Evolutionary conservation across 2,888 invertebrate species (phyloP), one percentile per base, ranked within the genome.

Genomic region (Tetragonula carbonaria): DNA sequence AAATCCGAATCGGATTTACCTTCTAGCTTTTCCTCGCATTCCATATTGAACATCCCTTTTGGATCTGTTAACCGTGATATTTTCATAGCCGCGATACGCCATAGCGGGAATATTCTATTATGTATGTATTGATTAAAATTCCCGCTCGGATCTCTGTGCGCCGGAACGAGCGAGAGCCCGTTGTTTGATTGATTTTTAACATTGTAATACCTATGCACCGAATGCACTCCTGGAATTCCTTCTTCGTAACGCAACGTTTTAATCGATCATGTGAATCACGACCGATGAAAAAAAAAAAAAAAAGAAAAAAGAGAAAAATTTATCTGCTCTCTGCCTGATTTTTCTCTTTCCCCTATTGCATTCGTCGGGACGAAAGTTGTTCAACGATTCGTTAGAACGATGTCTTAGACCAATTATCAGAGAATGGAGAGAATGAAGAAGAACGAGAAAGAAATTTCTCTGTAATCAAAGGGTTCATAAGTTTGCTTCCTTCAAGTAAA

Each of bases 1-100:
- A 89, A 88, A 88, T 85, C 81, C 87, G 86, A 88, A 86, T 86
- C 80, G 80, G 82, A 88, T 88, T 88, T 79, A 80, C 78, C 78
- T 78, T 75, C 80, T 74, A 80, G 84, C 81, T 72, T 87, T 85
- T 84, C 80, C 82, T 82, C 76, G 76, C 78, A 74, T 86, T 86
- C 82, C 82, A 82, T 88, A 88, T 88, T 82, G 78, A 74, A 77
- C 82, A 74, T 78, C 74, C 74, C 78, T 85, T 85, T 73, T 65
- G 77, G 66, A 77, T 77, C 78, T 77, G 76, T 77, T 78, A 81
- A 72, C 83, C 74, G 71, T 75, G 66, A 65, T 87, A 88, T 83
- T 83, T 80, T 80, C 78, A 75, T 81, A 70, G 77, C 77, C 67
- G 59, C 74, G 67, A 68, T 72, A 82, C 78, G 59, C 62, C 68